Evolutionary conservation across 1,140 invertebrate genomes (phyloP), one percentile per base, ranked within the genome.

Genomic region (Druon quercuslanigerum): DNA sequence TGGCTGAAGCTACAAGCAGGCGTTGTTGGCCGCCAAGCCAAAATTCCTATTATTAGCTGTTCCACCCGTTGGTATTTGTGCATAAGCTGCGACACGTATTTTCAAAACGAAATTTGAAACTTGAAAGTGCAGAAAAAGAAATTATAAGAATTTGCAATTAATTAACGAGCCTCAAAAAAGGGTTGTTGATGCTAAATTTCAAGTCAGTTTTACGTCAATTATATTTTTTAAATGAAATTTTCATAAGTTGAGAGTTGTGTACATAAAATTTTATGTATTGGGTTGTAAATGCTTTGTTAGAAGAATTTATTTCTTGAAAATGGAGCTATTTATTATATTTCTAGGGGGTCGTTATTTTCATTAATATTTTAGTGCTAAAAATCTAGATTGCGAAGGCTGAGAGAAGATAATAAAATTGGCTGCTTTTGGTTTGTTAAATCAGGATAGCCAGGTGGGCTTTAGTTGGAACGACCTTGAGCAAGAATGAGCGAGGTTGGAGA

Each of bases 21-120:
- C 83, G 82, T 82, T 83, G 84, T 84, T 87, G 86, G 85, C 86
- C 78, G 76, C 78, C 83, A 86, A 81, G 82, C 86, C 85, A 88
- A 88, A 84, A 72, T 74, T 84, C 79, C 89, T 90, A 90, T 90
- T 91, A 87, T 90, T 91, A 91, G 90, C 85, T 77, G 84, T 89
- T 88, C 85, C 80, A 77, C 80, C 74, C 82, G 83, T 83, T 82
- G 83, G 84, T 85, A 86, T 89, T 88, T 87, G 86, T 84, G 75
- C 82, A 81, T 82, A 82, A 82, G 80, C 81, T 77, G 73, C 78
- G 74, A 54, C 74, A 51, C 80, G 83, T 83, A 88, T 85, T 85
- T 87, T 84, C 84, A 85, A 86, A 86, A 86, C 84, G 84, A 87
- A 89, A 87, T 82, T 78, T 79, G 79, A 82, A 84, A 86, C 82